phyloP scores from a whole-genome alignment of 2,888 invertebrate genomes.

The Phorcus lineatus region DNA sequence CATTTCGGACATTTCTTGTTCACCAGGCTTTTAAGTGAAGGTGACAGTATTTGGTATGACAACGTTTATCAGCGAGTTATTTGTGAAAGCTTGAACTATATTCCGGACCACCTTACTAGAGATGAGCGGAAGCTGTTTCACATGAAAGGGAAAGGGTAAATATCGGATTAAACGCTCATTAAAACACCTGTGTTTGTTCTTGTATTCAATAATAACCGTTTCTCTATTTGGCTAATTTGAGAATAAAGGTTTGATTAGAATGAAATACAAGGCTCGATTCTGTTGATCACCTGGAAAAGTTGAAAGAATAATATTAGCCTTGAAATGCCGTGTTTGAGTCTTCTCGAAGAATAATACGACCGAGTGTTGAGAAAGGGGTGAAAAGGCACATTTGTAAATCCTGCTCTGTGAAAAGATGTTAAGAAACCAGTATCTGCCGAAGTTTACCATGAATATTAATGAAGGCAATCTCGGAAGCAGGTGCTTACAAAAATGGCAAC shows the following conservation, averaged over 20 bases:
- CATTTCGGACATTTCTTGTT: not conserved
- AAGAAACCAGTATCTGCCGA: constrained; percentile 6
- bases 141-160: constrained; percentile 14
- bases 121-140: not conserved
- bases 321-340: not conserved
- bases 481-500: not conserved
- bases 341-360: not conserved
- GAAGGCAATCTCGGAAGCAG: not conserved
- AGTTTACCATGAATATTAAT: constrained; percentile 8
- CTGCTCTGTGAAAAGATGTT: not conserved
- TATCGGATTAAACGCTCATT: constrained; percentile 18
- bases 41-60: not conserved
- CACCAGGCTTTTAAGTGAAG: not conserved
- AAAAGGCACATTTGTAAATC: constrained; percentile 9
- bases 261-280: not conserved
- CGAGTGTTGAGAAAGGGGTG: not conserved
- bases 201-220: constrained; percentile 3
- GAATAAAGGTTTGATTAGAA: constrained; percentile 15
- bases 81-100: constrained; percentile 1
- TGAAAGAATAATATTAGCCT: not conserved
- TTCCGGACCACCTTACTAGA: not conserved
- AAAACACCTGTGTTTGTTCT: constrained; percentile 26
- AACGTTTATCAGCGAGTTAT: not conserved
- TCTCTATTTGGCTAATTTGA: not conserved
- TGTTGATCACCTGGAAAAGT: not conserved